Conservation (phyloP, 2,797 vertebrate species). For the Numenius phaeopus region DNA sequence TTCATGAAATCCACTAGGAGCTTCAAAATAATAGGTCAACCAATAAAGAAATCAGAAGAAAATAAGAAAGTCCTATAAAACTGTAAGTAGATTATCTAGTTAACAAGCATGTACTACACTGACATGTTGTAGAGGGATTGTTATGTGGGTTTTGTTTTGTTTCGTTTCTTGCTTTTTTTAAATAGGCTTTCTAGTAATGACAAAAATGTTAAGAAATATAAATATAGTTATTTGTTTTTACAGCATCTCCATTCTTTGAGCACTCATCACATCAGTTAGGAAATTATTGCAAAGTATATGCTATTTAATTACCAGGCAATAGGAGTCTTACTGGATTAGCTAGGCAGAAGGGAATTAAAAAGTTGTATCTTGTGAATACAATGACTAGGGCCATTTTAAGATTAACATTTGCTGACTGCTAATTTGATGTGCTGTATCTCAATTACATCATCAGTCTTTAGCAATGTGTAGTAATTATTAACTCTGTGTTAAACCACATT, state of each 20-base stretch:
- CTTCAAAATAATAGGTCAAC: background rate
- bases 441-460: background rate
- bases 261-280: fast-evolving
- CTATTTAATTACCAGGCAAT: background rate
- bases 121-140: background rate
- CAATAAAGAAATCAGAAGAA: background rate
- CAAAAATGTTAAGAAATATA: background rate
- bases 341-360: background rate
- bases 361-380: background rate
- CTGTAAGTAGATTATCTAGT: background rate
- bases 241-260: background rate
- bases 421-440: background rate
- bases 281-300: background rate
- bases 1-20: background rate
- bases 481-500: background rate
- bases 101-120: background rate
- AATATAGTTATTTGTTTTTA: background rate
- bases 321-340: background rate
- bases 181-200: background rate
- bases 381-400: background rate
- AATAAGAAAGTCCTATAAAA: background rate
- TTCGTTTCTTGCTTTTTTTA: background rate
- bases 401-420: background rate
- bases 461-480: background rate
- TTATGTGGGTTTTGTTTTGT: no score